These are phyloP conservation scores for Sebastes cheni DNA, from an alignment of 2,797 vertebrate genomes.

Conservation along the genomic window DNA sequence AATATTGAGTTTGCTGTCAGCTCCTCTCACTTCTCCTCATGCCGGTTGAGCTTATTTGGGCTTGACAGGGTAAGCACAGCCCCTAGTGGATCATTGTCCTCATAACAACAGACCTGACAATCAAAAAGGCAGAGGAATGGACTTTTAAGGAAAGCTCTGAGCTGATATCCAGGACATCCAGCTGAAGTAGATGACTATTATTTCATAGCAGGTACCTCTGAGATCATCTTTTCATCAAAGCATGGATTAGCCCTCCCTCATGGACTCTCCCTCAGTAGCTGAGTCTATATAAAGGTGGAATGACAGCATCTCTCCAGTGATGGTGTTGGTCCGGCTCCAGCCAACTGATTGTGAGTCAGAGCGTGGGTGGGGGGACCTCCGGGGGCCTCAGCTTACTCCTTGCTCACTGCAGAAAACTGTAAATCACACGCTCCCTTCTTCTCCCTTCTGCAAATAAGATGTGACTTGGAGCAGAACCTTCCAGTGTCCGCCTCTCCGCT, in stretches of 20 bases:
- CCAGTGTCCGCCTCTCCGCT: background rate
- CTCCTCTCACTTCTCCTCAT: background rate
- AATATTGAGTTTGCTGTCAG: background rate
- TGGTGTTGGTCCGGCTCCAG: conserved; percentile 35
- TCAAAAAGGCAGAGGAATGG: conserved; percentile 6
- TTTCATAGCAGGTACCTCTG: background rate
- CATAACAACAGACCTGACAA: conserved; percentile 56
- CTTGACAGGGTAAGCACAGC: conserved; percentile 65
- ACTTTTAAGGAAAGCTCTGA: conserved; percentile 28
- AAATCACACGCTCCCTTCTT: conserved; percentile 14
- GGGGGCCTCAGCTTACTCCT: background rate
- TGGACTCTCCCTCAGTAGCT: conserved; percentile 37
- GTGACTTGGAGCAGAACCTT: conserved; percentile 35
- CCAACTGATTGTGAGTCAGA: conserved; percentile 43
- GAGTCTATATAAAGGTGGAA: conserved; percentile 49
- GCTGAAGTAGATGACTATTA: background rate
- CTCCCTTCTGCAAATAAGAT: conserved; percentile 22
- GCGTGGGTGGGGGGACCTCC: conserved; percentile 42
- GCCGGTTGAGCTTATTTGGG: conserved; percentile 1
- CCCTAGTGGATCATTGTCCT: conserved; percentile 74
- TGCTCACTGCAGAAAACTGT: conserved; percentile 15
- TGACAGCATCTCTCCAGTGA: conserved; percentile 44
- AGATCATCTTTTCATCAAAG: conserved; percentile 34
- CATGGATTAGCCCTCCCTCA: conserved; percentile 6
- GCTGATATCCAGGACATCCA: background rate